These are phyloP conservation scores for Elysia crispata DNA, from an alignment of 2,888 invertebrate genomes.

Conservation along the genomic window DNA sequence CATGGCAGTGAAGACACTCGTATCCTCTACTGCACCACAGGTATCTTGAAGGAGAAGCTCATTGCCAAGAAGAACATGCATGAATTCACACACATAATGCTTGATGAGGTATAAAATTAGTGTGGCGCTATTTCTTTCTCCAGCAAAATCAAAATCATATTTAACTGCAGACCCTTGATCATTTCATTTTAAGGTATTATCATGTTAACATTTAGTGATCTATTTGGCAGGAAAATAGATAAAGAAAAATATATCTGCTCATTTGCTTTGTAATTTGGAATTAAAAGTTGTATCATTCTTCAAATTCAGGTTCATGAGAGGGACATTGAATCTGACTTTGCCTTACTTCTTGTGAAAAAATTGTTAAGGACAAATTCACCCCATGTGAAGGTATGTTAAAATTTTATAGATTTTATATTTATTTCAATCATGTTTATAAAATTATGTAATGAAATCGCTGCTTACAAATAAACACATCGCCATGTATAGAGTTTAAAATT, in stretches of 20 bases:
- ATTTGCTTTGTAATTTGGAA: no score
- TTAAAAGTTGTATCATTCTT: not conserved
- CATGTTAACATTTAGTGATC: no score
- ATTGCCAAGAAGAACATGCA: constrained; percentile 85
- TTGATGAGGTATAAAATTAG: constrained; percentile 86
- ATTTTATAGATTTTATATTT: not conserved
- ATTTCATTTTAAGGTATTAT: no score
- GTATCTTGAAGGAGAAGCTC: constrained; percentile 89
- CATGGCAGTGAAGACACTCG: constrained; percentile 83
- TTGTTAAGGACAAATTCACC: constrained; percentile 84
- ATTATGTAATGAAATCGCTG: no score
- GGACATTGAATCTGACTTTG: constrained; percentile 93
- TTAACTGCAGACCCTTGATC: no score
- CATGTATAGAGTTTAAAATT: no score
- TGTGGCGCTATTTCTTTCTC: not conserved
- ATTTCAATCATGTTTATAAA: no score
- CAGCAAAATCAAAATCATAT: no score
- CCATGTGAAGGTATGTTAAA: constrained; percentile 81
- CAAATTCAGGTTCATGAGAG: constrained; percentile 90
- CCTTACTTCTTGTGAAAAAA: constrained; percentile 88
- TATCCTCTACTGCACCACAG: constrained; percentile 92
- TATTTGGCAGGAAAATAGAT: no score
- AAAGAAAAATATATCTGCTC: no score
- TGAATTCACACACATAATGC: constrained; percentile 90
- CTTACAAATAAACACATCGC: no score